phyloP scores from a whole-genome alignment of 2,888 invertebrate genomes.

The Operophtera brumata region DNA sequence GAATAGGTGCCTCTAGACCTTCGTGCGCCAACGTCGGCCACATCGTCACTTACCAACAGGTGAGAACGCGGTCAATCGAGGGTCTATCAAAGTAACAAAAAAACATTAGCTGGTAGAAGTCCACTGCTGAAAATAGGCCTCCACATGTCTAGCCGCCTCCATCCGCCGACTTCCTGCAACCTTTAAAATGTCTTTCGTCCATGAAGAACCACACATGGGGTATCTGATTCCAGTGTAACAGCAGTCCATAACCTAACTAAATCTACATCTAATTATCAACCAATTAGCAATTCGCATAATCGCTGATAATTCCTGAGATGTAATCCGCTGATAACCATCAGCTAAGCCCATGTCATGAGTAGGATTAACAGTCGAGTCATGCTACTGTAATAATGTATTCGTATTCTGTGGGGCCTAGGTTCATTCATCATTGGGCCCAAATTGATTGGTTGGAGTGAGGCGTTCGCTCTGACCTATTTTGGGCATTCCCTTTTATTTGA shows the following conservation, averaged over 20 bases:
- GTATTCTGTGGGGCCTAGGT: neutral
- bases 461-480: neutral
- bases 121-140: too few species aligned
- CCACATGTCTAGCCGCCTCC: too few species aligned
- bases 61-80: too few species aligned
- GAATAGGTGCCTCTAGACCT: too few species aligned
- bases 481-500: neutral
- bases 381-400: neutral
- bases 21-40: too few species aligned
- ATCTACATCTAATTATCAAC: conserved; percentile 15
- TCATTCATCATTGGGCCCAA: neutral
- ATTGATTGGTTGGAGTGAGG: neutral
- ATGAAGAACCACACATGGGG: too few species aligned
- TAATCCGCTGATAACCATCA: conserved; percentile 14
- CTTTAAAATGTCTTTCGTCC: too few species aligned
- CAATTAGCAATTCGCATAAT: conserved; percentile 18
- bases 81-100: too few species aligned
- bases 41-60: too few species aligned
- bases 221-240: neutral
- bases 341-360: conserved; percentile 7
- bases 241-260: neutral
- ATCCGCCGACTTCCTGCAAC: too few species aligned
- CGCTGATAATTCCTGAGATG: conserved; percentile 12
- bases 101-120: too few species aligned
- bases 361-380: conserved; percentile 3